Evolutionary conservation across 2,113 vertebrate species (phyloP), one percentile per base, ranked within the genome.

Genomic region (Brachirus orientalis): DNA sequence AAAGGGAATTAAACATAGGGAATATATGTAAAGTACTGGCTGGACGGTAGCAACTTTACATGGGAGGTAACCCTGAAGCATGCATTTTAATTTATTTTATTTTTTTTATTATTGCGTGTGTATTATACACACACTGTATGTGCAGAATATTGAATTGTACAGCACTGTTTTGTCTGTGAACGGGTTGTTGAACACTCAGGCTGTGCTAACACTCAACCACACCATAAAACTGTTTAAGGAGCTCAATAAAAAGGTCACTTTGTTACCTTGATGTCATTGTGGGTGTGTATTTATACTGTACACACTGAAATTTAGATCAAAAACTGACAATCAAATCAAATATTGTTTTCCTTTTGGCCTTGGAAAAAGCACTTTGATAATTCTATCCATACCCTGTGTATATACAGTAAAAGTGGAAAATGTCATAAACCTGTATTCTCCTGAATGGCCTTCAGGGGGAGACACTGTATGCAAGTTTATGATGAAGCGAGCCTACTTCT

Each of bases 171-270:
- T 36, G 86, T 91, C 84, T 79, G 60, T 88, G 87, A 86, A 93
- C 90, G 86, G 90, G 89, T 94, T 90, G 92, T 79, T 88, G 90
- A 92, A 93, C 92, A 91, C 94, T 96, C 94, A 95, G 94, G 93
- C 94, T 93, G 81, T 88, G 91, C 93, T 94, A 90, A 92, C 82
- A 90, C 90, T 93, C 91, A 93, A 91, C 92, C 90, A 84, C 87
- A 92, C 91, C 88, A 92, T 92, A 93, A 90, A 90, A 90, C 89
- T 91, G 93, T 91, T 92, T 88, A 94, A 91, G 92, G 95, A 95
- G 94, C 91, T 95, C 91, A 96, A 96, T 96, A 96, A 96, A 96
- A 82, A 63, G 36, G 82, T 93, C 88, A 93, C 83, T 96, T 96
- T 95, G 92, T 93, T 94, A 93, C 92, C 90, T 84, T 86, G 85